Evolutionary conservation across 2,888 invertebrate genomes (phyloP), one percentile per base, ranked within the genome.

Genomic region (Rotaria magnacalcarata): DNA sequence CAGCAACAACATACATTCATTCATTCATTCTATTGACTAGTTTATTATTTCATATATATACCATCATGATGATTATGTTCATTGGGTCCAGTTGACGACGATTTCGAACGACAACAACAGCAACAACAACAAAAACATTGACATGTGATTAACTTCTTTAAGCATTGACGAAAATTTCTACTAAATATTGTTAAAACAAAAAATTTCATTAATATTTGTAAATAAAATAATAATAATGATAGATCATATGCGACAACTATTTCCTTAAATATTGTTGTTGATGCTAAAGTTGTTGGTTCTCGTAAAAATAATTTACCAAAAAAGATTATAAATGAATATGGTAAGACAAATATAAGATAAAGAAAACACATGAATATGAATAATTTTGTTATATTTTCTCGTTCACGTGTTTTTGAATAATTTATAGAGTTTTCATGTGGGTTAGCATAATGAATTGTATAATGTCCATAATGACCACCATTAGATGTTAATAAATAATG

Each of bases 151-250:
- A 80, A 16, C n/a, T 80, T 80, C 24, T 47, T 43, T 24, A 80
- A 80, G 47, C 80, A 80, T 80, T 47, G n/a, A 80, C 80, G 80
- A 80, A 80, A 80, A 24, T 80, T 80, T 80, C 80, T 24, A 47
- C 80, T 80, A 80, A 80, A 80, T 43, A 80, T 80, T 19, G n/a
- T n/a, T n/a, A 47, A 80, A 47, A 80, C 80, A 47, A 80, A 80
- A 80, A 80, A 80, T 80, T 47, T 80, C 80, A 80, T 80, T 47
- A 80, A n/a, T 24, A 80, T 80, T 47, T 80, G 43, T 24, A 80
- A 47, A n/a, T 80, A 80, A 47, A 80, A 24, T 24, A 80, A 47
- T 43, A 80, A 24, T 47, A 80, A 80, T n/a, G 80, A 80, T 43
- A 47, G 14, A 80, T 80, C 80, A 80, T 80, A 80, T 7, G 80